Conservation (phyloP, 2,113 vertebrate species). For the Gymnarchus niloticus region DNA sequence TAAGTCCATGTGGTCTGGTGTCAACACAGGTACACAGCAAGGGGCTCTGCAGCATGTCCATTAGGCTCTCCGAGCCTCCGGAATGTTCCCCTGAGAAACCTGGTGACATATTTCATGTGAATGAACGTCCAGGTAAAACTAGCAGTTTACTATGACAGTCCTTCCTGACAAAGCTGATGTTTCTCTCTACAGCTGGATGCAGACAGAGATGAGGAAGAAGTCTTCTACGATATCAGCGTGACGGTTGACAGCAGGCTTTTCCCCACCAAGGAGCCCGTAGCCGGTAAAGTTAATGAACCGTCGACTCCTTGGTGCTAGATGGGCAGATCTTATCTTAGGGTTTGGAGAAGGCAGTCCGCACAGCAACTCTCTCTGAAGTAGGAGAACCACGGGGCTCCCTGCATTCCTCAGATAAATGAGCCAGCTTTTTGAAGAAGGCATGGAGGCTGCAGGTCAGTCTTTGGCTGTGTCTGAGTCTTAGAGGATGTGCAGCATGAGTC, state of each 20-base stretch:
- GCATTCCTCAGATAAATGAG: no score
- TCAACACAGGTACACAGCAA: background rate
- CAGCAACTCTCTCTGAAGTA: no score
- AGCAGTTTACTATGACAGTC: background rate
- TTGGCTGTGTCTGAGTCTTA: background rate
- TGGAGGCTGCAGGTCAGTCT: no score
- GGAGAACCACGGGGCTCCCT: no score
- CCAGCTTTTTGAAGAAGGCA: no score
- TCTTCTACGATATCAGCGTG: constrained; percentile 87
- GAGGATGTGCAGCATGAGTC: no score
- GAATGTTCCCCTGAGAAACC: background rate
- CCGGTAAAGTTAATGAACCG: constrained; percentile 63
- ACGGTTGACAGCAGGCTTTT: constrained; percentile 90
- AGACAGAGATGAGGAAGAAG: constrained; percentile 88
- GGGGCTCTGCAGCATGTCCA: background rate
- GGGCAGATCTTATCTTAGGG: no score
- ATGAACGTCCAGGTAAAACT: background rate
- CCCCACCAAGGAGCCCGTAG: constrained; percentile 73
- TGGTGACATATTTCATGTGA: background rate
- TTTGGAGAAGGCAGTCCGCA: background rate
- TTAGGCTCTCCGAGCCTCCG: background rate
- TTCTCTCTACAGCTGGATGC: constrained; percentile 76
- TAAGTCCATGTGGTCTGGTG: background rate
- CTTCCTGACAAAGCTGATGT: background rate
- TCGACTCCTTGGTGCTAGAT: no score